These are phyloP conservation scores for Coreius guichenoti DNA, from an alignment of 2,797 vertebrate species.

Conservation along the genomic window DNA sequence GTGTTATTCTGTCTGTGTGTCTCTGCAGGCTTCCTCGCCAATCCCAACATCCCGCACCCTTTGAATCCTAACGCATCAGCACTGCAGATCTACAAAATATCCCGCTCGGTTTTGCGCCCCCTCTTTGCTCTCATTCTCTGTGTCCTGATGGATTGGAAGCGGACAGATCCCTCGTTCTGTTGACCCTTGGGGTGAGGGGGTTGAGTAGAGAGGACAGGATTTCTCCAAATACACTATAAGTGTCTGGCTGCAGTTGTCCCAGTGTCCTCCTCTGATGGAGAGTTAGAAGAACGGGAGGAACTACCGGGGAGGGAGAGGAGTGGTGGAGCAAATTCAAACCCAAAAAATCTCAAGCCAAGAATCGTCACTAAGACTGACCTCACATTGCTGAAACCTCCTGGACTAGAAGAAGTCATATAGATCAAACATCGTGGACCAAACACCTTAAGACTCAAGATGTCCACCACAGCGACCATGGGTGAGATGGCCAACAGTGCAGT, in stretches of 20 bases:
- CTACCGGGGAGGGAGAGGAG: conserved; percentile 59
- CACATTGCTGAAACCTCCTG: conserved; percentile 34
- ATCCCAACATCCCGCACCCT: conserved; percentile 55
- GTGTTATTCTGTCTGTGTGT: conserved; percentile 50
- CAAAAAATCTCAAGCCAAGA: conserved; percentile 34
- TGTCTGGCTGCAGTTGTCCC: conserved; percentile 36
- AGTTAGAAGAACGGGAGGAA: conserved; percentile 67
- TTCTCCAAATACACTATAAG: conserved; percentile 65
- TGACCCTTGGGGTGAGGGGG: conserved; percentile 77
- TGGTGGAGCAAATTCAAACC: conserved; percentile 60
- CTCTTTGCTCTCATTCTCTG: conserved; percentile 55
- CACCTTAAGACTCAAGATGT: conserved; percentile 67
- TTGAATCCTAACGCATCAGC: conserved; percentile 74
- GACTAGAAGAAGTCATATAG: conserved; percentile 60
- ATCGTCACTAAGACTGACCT: conserved; percentile 14
- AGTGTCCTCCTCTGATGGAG: conserved; percentile 71
- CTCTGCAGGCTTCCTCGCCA: conserved; percentile 66
- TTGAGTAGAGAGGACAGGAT: conserved; percentile 75
- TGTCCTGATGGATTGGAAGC: conserved; percentile 76
- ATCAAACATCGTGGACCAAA: conserved; percentile 30
- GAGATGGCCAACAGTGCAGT: conserved; percentile 90
- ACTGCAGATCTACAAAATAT: conserved; percentile 63
- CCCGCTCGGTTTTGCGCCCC: conserved; percentile 57
- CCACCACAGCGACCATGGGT: conserved; percentile 83
- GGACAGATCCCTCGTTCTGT: conserved; percentile 64